Base-by-base conservation (phyloP, 1,140 invertebrate genomes). In the Drosophila subobscura region DNA sequence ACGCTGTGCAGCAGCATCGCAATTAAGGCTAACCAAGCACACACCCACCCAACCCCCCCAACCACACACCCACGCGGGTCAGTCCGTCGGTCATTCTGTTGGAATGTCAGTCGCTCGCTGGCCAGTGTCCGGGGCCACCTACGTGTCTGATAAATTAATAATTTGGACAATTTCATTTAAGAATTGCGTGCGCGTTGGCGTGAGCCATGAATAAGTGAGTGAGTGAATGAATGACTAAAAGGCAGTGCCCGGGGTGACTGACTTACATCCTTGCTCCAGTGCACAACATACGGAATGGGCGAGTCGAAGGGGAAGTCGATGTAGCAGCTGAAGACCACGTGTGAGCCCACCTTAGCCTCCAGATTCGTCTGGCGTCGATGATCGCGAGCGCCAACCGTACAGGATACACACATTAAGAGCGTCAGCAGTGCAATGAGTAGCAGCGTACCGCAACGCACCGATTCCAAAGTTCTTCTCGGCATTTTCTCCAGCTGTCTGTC, bases 241-340 rank as follows among this genome's bases (percentile, higher is more conserved):
- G 52, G 20, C 12, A 23, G 47, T 44, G 23, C 20, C n/a, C 5
- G 29, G 7, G 27, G 57, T 42, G 54, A 25, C 14, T 29, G 41
- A 94, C 94, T 95, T 93, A 98, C 97, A 83, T 97, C 95, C 92
- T 97, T 97, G 90, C 96, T 96, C 97, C 97, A 98, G 89, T 96
- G 95, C 27, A 98, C 94, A 72, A 96, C 95, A 91, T 98, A 98
- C 12, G 97, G 96, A 80, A 97, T 97, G 61, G 95, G 94, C 75
- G 95, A 95, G 72, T 95, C 95, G 81, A 97, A 96, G 8, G 97
- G 97, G 92, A 97, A 98, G 91, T 97, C 96, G 71, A 98, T 94
- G 83, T 96, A 95, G 92, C 97, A 98, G 93, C 97, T 96, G 92
- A 98, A 96, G 60, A 97, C 95, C 44, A 95, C 96, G 89, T 95